Percentiles rank a stretch among this genome's conserved stretches.
These are phyloP conservation scores for Telmatochromis brichardi DNA, from an alignment of 2,113 vertebrate species.

Conservation along the genomic window DNA sequence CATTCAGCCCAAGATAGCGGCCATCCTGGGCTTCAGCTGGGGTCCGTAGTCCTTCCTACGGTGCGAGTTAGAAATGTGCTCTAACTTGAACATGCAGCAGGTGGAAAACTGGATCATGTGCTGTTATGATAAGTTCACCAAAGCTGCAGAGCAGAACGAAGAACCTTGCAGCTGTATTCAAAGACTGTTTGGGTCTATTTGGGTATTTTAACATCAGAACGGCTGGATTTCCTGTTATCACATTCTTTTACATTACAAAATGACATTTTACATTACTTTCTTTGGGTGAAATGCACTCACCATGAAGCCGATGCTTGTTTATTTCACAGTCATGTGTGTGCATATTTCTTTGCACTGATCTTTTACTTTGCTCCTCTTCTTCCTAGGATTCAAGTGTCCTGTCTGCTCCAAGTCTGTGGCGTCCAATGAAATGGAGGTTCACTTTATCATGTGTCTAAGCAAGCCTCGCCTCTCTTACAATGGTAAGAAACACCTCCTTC, in stretches of 20 bases:
- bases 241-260: background rate
- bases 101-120: accelerated
- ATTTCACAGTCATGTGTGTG: background rate
- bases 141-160: background rate
- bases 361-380: background rate
- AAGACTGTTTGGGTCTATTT: background rate
- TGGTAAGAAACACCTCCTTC: constrained; percentile 68
- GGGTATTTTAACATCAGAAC: background rate
- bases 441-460: constrained; percentile 99
- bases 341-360: background rate
- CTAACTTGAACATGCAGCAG: background rate
- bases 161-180: background rate
- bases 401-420: constrained; percentile 99
- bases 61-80: background rate
- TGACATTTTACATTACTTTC: background rate
- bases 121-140: background rate
- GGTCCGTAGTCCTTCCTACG: background rate
- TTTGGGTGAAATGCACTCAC: background rate
- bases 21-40: background rate
- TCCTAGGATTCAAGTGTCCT: constrained; percentile 96
- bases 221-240: background rate
- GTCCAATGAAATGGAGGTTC: constrained; percentile 98
- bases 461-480: constrained; percentile 99
- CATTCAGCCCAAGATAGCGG: background rate
- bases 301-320: background rate